Base-by-base conservation (phyloP, 2,113 vertebrate genomes). In the Serinus canaria region DNA sequence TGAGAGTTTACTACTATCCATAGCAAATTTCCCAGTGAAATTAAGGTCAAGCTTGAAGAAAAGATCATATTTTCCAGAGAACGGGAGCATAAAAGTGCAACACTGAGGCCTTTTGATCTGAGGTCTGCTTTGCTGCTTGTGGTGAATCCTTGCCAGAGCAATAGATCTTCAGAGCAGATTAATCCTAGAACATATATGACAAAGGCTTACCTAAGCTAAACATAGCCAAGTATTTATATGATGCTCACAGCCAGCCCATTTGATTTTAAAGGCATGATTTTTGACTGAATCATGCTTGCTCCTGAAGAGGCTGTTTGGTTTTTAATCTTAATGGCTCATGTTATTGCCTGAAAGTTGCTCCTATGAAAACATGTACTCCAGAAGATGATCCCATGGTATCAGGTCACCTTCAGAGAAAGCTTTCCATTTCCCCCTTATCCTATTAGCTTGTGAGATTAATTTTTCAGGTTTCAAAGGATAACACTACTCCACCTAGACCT, bases 151-250 rank as follows among this genome's bases (percentile, higher is more conserved):
- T 72, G 43, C 24, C 55, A 70, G 41, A 78, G 89, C 22, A 77
- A 59, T 1, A 80, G 23, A 10, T 50, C 39, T 59, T 80, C 8
- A 46, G 41, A 73, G 68, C 1, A 80, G 62, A 46, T 74, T 46
- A 86, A 83, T 53, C 37, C 59, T 62, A 88, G 74, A 83, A 83
- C 23, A 58, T 31, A 43, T 22, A 80, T 70, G 70, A 83, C 37
- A 87, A 93, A 92, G 76, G 8, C 6, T 87, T 77, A 83, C 10
- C 27, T 64, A 89, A 87, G 33, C 10, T 47, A 75, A 81, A 74
- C 25, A 68, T 18, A 66, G 7, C 4, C 31, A 85, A 93, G 11
- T 44, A 47, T 76, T 89, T 70, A 15, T 37, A 75, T 41, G 63
- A 20, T 22, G 28, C 8, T 85, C 62, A 93, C 22, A 85, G 79